Base-by-base conservation (phyloP, 1,140 invertebrate species). In the Drosophila takahashii region DNA sequence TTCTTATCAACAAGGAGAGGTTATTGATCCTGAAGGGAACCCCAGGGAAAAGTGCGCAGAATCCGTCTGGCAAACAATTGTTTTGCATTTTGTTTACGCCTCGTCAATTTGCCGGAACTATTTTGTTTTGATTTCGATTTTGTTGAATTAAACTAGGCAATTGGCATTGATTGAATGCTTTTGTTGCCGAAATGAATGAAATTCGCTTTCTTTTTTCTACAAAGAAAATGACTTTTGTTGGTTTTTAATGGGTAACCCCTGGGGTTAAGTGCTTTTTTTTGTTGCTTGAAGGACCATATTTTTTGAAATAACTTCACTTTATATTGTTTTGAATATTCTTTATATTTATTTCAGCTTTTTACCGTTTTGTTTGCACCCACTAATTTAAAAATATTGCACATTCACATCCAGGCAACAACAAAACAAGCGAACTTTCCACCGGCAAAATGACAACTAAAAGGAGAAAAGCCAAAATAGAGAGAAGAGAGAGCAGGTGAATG, bases 11-110 rank as follows among this genome's bases (percentile, higher is more conserved):
- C 6, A 3, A 32, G 29, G 29, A 32, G 54, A 86, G 81, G 81
- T 86, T 86, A 87, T 86, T 86, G 83, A 79, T 86, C 83, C 72
- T 86, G 75, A 75, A 65, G 84, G 75, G 79, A 79, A 65, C 65
- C 37, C 13, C 22, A 54, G 53, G 53, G 45, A 39, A 22, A 50
- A 75, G 48, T 86, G 83, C 83, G 83, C 83, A 87, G 84, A 86
- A 76, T 83, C 83, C 66, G 41, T 45, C 65, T 60, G 47, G 10
- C 42, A 57, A 67, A 77, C 48, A 52, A 65, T 87, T 78, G 60
- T 71, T 72, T 85, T 71, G 54, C 67, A 57, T 18, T 70, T 70
- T 70, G 66, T 56, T 69, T 65, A 67, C 53, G 66, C 58, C 45
- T 41, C 32, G 42, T 29, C 62, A 48, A 66, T 66, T 66, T 56